Base-by-base conservation (phyloP, 2,888 invertebrate genomes). In the Euspilapteryx auroguttella region DNA sequence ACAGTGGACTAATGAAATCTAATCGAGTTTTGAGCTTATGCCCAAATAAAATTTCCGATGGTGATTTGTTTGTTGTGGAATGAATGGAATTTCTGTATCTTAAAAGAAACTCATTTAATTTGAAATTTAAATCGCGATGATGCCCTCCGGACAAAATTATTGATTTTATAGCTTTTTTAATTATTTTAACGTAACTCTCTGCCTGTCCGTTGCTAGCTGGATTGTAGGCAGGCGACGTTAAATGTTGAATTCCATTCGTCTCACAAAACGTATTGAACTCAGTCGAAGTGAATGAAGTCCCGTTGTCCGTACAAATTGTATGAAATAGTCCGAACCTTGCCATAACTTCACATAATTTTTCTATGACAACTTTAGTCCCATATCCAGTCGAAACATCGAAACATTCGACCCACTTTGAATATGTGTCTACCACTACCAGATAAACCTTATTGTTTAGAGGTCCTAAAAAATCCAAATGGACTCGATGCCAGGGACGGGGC, bases 341-440 rank as follows among this genome's bases (percentile, higher is more conserved):
- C 8, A 27, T 11, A n/a, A 27, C 9, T 4, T 27, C 20, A 8
- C 12, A 17, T 12, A 27, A 12, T 11, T 27, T 27, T 7, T 4
- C 27, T 20, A 27, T 27, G 4, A 27, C 20, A 3, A 14, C 21
- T 12, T 11, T 4, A 12, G n/a, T n/a, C 10, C 22, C n/a, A 10
- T 22, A 22, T 22, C n/a, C 10, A 22, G 10, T 22, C 10, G 7
- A n/a, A n/a, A n/a, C n/a, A n/a, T n/a, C n/a, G n/a, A n/a, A n/a
- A 23, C 28, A 25, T 25, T 35, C 31, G 4, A 33, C 24, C 35
- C 32, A 34, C 20, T 34, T 34, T 3, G 34, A 24, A 12, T 32
- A 31, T 4, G 34, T 32, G 21, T 34, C 34, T 5, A 35, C 28
- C 1, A 27, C 21, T 2, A 33, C 25, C n/a, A 33, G 12, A 15